phyloP scores from a whole-genome alignment of 2,113 vertebrate genomes.

The Pachypanchax playfairii region DNA sequence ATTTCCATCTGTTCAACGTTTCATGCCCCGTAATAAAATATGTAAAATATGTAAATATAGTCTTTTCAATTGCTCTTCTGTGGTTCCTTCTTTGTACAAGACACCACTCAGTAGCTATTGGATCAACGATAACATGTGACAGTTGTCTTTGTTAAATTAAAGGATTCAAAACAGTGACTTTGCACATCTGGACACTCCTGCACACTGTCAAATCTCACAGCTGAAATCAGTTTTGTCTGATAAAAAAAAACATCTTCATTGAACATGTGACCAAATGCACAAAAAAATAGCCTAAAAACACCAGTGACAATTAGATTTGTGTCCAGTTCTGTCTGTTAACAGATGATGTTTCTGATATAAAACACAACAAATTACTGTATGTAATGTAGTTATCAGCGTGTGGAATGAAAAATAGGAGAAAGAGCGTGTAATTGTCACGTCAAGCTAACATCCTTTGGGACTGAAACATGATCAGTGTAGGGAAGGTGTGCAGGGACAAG shows the following conservation, averaged over 20 bases:
- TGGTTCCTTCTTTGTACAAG: too few relatives aligned
- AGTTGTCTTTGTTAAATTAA: neutral
- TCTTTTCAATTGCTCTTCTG: too few relatives aligned
- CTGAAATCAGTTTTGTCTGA: too few relatives aligned
- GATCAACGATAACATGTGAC: too few relatives aligned
- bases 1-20: conserved; percentile 46
- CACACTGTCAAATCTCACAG: too few relatives aligned
- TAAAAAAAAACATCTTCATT: neutral
- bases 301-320: neutral
- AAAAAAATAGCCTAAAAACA: neutral
- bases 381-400: neutral
- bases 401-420: neutral
- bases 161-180: too few relatives aligned
- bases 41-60: conserved; percentile 17
- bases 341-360: too few relatives aligned
- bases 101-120: too few relatives aligned
- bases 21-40: conserved; percentile 46
- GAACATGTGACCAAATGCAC: conserved; percentile 2
- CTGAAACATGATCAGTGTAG: conserved; percentile 11
- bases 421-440: neutral
- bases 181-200: too few relatives aligned
- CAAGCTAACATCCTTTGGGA: conserved; percentile 9
- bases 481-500: conserved; percentile 24
- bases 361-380: neutral
- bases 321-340: neutral